Conservation (phyloP, 2,113 vertebrate genomes). For the Psilopsiagon aymara region DNA sequence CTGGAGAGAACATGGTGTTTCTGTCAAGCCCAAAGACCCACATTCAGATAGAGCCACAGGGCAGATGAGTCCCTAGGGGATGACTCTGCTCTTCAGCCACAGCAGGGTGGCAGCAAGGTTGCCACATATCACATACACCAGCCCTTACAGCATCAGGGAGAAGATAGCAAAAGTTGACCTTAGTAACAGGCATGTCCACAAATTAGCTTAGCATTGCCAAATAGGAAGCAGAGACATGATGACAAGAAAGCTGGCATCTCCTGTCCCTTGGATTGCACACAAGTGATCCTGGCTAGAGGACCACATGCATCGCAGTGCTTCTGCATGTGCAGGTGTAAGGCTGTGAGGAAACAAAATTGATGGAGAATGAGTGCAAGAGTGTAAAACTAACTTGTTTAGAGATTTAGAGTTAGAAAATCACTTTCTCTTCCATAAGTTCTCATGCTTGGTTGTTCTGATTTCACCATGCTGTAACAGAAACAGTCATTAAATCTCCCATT, state of each 20-base stretch:
- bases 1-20: not conserved
- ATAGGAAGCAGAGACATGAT: not conserved
- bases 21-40: not conserved
- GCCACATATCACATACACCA: accelerated
- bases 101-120: not conserved
- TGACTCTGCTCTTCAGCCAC: not conserved
- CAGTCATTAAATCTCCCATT: not conserved
- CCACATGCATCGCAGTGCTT: not conserved
- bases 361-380: not conserved
- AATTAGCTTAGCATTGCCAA: not conserved
- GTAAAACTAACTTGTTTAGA: not conserved
- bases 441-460: not conserved
- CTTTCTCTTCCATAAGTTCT: not conserved
- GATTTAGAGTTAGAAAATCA: not conserved
- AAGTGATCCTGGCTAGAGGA: not conserved
- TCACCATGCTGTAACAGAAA: not conserved
- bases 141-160: not conserved
- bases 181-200: not conserved
- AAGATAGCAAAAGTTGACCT: not conserved
- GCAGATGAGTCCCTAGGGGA: not conserved
- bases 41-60: not conserved
- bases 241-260: not conserved
- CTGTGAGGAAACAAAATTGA: not conserved
- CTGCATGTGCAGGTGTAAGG: not conserved
- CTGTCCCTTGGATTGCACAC: not conserved